A percentile compares a stretch with the other conserved stretches of the same genome.
Evolutionary conservation across 2,888 invertebrate species (phyloP).

Genomic region (Amphiduros pacificus): DNA sequence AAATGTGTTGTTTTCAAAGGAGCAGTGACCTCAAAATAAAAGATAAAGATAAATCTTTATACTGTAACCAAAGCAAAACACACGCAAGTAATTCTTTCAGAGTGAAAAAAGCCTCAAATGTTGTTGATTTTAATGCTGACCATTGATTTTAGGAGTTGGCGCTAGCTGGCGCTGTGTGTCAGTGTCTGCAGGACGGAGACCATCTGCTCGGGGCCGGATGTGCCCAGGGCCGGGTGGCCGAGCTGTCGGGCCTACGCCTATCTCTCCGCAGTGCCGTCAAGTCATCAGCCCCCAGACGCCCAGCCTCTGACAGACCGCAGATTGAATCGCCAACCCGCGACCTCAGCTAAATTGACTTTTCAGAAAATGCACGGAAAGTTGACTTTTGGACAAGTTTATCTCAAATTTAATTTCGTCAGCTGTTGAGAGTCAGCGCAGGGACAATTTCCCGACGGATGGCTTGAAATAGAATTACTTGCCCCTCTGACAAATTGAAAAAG

Average conservation of each 20-base stretch:
- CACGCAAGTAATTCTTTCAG: too few relatives aligned
- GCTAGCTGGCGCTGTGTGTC: too few relatives aligned
- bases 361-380: neutral
- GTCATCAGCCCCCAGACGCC: neutral
- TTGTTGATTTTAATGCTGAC: too few relatives aligned
- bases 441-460: neutral
- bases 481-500: neutral
- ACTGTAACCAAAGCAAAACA: too few relatives aligned
- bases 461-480: neutral
- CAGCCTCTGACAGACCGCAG: neutral
- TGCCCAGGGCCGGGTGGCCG: too few relatives aligned
- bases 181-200: too few relatives aligned
- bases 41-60: too few relatives aligned
- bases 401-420: neutral
- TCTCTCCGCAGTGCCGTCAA: neutral
- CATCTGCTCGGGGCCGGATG: too few relatives aligned
- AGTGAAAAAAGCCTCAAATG: too few relatives aligned
- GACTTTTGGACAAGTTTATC: neutral
- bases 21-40: too few relatives aligned
- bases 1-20: too few relatives aligned
- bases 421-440: neutral
- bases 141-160: too few relatives aligned
- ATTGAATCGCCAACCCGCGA: neutral
- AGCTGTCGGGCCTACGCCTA: neutral
- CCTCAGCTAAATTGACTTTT: neutral